A percentile compares a stretch with the other conserved stretches of the same genome.
Evolutionary conservation across 2,797 vertebrate genomes (phyloP).

Genomic region (Spinus pinus): DNA sequence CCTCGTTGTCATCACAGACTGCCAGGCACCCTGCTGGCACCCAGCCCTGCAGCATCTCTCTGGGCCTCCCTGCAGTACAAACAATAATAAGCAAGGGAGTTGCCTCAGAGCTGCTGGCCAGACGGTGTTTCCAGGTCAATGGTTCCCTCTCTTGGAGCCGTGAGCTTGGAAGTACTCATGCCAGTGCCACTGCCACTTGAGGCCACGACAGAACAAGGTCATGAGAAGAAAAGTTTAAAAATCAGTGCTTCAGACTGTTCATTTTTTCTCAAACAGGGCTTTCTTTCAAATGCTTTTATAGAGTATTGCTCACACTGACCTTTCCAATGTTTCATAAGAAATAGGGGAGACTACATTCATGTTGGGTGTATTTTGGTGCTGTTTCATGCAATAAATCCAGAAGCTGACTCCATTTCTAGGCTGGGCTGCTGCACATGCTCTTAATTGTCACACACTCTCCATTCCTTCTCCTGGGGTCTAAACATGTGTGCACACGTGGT

Average conservation of each 20-base stretch:
- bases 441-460: fast-evolving
- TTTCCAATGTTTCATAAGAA: background rate
- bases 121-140: background rate
- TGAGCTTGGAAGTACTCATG: background rate
- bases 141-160: background rate
- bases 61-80: background rate
- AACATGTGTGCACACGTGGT: fast-evolving
- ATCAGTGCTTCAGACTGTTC: background rate
- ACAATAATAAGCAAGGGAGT: background rate
- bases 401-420: background rate
- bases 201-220: background rate
- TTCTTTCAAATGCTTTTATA: background rate
- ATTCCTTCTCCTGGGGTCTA: background rate
- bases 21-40: background rate
- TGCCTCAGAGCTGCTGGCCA: background rate
- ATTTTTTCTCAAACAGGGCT: background rate
- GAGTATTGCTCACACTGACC: background rate
- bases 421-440: background rate
- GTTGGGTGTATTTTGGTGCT: background rate
- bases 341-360: background rate
- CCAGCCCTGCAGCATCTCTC: background rate
- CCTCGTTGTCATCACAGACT: background rate
- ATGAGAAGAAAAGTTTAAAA: background rate
- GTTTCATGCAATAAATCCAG: background rate
- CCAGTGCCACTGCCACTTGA: background rate